Conservation (phyloP, 2,113 vertebrate genomes). For the Paracanthobrama guichenoti region DNA sequence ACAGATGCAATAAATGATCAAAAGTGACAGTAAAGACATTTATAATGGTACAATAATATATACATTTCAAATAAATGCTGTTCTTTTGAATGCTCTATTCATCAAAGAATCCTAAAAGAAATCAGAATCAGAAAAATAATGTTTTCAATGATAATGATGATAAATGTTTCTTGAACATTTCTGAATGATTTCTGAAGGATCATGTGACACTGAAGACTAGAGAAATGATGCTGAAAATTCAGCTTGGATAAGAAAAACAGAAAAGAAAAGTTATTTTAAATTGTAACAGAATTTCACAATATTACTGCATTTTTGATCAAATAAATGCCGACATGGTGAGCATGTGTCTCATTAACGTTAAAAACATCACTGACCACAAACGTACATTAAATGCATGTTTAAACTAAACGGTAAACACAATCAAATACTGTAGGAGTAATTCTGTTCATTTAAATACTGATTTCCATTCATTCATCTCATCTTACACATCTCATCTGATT, state of each 20-base stretch:
- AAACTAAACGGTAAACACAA: background rate
- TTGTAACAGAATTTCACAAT: background rate
- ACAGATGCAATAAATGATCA: background rate
- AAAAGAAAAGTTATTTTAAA: background rate
- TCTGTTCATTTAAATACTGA: background rate
- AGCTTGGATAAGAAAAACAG: background rate
- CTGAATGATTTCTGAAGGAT: too few relatives aligned
- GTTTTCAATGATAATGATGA: too few relatives aligned
- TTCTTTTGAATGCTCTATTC: too few relatives aligned
- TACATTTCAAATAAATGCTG: too few relatives aligned
- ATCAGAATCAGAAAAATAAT: too few relatives aligned
- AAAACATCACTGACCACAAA: background rate
- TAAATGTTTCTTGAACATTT: too few relatives aligned
- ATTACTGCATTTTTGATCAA: background rate
- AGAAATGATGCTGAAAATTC: too few relatives aligned
- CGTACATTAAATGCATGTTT: background rate
- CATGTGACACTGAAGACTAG: too few relatives aligned
- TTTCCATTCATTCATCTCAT: background rate
- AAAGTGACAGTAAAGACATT: background rate
- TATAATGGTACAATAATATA: background rate
- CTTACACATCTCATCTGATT: background rate
- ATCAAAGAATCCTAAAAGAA: too few relatives aligned
- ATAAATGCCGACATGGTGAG: background rate
- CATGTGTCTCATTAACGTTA: too few relatives aligned
- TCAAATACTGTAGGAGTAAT: background rate